Conservation (phyloP, 2,797 vertebrate species). For the Tragopan temminckii region DNA sequence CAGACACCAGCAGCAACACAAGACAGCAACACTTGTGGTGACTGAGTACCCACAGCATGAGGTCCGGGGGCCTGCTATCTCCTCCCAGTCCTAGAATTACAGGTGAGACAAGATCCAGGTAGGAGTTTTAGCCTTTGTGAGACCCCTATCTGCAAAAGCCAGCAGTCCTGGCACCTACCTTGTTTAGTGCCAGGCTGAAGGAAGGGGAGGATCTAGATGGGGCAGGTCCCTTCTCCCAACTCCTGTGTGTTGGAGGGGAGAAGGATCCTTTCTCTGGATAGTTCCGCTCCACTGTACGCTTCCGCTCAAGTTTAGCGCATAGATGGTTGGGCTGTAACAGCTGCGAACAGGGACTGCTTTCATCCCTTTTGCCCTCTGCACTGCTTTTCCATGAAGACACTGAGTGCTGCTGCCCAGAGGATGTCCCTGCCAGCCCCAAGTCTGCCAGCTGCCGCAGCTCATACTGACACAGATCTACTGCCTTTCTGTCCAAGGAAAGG, state of each 20-base stretch:
- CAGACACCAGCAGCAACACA: not conserved
- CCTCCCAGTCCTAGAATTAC: not conserved
- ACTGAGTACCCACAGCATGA: not conserved
- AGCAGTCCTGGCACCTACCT: constrained; percentile 71
- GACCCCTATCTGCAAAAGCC: not conserved
- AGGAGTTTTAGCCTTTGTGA: not conserved
- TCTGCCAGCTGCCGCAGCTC: constrained; percentile 61
- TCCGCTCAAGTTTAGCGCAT: constrained; percentile 54
- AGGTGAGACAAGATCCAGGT: not conserved
- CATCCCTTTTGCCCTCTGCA: constrained; percentile 63
- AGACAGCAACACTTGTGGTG: not conserved
- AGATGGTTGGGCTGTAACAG: constrained; percentile 39
- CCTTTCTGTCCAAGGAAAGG: constrained; percentile 57
- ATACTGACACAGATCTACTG: constrained; percentile 69
- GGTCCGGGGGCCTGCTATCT: not conserved
- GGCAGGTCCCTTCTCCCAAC: constrained; percentile 61
- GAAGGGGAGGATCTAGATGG: constrained; percentile 72
- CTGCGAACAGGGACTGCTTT: constrained; percentile 35
- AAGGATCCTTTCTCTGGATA: constrained; percentile 69
- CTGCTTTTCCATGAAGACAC: constrained; percentile 65
- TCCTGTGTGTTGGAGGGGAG: constrained; percentile 66
- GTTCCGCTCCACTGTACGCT: constrained; percentile 50
- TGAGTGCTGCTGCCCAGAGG: constrained; percentile 63
- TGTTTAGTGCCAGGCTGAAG: constrained; percentile 64
- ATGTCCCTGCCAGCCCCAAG: constrained; percentile 52